Conservation (phyloP, 2,888 invertebrate genomes). For the Drosophila histrio region DNA sequence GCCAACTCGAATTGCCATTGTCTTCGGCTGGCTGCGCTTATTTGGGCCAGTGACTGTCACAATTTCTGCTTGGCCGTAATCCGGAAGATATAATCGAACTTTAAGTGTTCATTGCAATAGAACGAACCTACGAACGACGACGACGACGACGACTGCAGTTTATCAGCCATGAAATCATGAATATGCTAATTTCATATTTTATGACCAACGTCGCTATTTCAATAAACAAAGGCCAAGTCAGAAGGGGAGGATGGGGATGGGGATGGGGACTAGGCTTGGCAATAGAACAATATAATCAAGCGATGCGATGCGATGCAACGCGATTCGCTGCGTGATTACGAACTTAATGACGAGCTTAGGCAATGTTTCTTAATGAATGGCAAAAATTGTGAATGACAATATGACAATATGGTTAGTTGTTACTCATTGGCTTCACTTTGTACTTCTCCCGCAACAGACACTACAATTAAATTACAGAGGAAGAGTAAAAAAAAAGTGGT, state of each 20-base stretch:
- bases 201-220: slow-evolving; percentile 54
- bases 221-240: slow-evolving; percentile 58
- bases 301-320: slow-evolving; percentile 3
- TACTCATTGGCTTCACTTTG: background rate
- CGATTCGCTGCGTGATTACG: slow-evolving; percentile 47
- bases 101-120: slow-evolving; percentile 25
- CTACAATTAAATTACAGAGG: background rate
- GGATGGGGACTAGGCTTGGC: background rate
- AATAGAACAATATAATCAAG: slow-evolving; percentile 26
- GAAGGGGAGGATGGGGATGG: background rate
- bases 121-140: slow-evolving; percentile 8
- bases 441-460: background rate
- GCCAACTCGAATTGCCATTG: slow-evolving; percentile 33
- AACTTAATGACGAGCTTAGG: slow-evolving; percentile 57
- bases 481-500: background rate
- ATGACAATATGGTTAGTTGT: slow-evolving; percentile 2
- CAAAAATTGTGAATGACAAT: slow-evolving; percentile 21
- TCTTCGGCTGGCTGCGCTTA: slow-evolving; percentile 44
- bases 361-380: slow-evolving; percentile 7
- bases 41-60: slow-evolving; percentile 58
- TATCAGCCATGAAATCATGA: slow-evolving; percentile 59
- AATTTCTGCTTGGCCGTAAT: slow-evolving; percentile 42
- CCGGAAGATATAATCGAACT: slow-evolving; percentile 54
- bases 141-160: slow-evolving; percentile 46
- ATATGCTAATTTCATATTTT: slow-evolving; percentile 67